Base-by-base conservation (phyloP, 1,140 invertebrate genomes). In the Euwallacea fornicatus region DNA sequence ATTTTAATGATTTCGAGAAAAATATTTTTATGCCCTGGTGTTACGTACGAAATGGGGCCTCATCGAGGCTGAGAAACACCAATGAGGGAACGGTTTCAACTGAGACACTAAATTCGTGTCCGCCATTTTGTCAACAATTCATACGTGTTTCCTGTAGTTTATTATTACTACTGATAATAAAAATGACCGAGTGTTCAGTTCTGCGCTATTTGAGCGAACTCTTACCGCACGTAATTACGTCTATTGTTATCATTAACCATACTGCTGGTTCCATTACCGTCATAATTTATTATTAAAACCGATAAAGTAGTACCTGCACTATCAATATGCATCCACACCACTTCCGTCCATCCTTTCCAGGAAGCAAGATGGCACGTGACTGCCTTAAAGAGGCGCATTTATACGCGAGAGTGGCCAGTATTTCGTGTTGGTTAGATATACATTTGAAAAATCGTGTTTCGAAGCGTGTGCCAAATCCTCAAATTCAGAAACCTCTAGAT, bases 281-380 rank as follows among this genome's bases (percentile, higher is more conserved):
- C 21, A 33, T 33, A 33, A 33, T 33, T 33, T 33, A 33, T 33
- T 33, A 33, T 33, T 33, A 33, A 33, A 33, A 33, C 56, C 60
- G 53, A 71, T 65, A 47, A 69, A 69, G 64, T 7, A 50, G 63
- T 11, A 68, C 65, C 55, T 63, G 58, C 58, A 42, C 66, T 62
- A 75, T 75, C 71, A 71, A 66, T 67, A 73, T 75, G 71, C 74
- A 71, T 15, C 9, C n/a, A 21, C n/a, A 33, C 55, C 21, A 42
- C 58, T 75, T 75, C 74, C 74, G 74, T 50, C 54, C 63, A 41
- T 64, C 70, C 70, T 66, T 72, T 72, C 70, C 66, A 61, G 73
- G 73, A 69, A 72, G 63, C 54, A 16, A 75, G 71, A 73, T 75
- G 74, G 65, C 71, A 68, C 71, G 21, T 33, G 21, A 33, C 21